Percentiles rank a stretch among this genome's conserved stretches.
phyloP scores from a whole-genome alignment of 2,113 vertebrate species.

The Zosterops lateralis region DNA sequence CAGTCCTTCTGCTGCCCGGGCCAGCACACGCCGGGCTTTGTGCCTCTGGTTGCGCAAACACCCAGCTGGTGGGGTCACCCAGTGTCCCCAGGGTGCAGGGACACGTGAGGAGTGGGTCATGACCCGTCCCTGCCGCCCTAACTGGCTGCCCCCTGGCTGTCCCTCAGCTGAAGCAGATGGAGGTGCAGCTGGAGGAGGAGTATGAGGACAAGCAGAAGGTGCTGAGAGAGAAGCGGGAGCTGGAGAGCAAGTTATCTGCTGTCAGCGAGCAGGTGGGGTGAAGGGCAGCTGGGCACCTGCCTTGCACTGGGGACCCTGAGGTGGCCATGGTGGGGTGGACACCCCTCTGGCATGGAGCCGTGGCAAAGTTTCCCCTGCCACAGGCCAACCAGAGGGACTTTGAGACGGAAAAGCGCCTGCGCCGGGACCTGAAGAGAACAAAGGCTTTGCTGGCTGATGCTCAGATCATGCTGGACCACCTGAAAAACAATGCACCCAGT shows the following conservation, averaged over 20 bases:
- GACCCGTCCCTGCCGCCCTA: accelerated
- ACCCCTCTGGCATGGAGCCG: accelerated
- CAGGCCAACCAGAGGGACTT: constrained; percentile 89
- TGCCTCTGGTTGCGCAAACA: background rate
- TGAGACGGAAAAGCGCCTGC: constrained; percentile 89
- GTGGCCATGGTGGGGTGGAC: accelerated
- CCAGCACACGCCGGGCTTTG: background rate
- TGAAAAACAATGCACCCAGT: constrained; percentile 95
- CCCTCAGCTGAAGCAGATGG: constrained; percentile 91
- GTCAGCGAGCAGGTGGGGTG: constrained; percentile 86
- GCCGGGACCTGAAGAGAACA: constrained; percentile 94
- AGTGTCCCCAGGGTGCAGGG: accelerated
- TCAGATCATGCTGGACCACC: constrained; percentile 97
- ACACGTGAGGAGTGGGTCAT: background rate
- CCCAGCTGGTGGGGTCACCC: background rate
- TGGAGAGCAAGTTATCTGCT: constrained; percentile 85
- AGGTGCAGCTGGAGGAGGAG: constrained; percentile 93
- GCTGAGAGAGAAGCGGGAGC: constrained; percentile 88
- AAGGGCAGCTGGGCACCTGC: background rate
- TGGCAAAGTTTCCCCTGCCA: background rate
- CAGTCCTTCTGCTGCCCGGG: background rate
- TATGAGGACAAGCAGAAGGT: constrained; percentile 97
- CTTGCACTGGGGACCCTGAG: background rate
- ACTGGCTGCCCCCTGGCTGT: background rate
- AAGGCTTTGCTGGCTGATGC: constrained; percentile 92